Evolutionary conservation across 2,888 invertebrate species (phyloP).

Genomic region (Eilema caniola): DNA sequence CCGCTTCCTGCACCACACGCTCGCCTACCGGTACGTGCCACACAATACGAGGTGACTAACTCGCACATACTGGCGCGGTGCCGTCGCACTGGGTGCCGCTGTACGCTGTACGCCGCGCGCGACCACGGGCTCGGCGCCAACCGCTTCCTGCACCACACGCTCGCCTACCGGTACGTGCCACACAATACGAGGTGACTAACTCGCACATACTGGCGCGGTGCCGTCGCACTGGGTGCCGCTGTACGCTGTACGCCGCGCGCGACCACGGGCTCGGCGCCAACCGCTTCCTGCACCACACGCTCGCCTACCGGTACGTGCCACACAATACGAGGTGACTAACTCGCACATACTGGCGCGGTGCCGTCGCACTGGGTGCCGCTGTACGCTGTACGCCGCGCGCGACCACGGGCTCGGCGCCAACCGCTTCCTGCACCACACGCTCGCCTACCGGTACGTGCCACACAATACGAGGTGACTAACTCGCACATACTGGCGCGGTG

Average conservation of each 20-base stretch:
- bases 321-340: too few species aligned
- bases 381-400: slow-evolving; percentile 93
- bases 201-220: slow-evolving; percentile 75
- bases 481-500: slow-evolving; percentile 75
- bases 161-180: slow-evolving; percentile 87
- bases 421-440: slow-evolving; percentile 95
- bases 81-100: slow-evolving; percentile 95
- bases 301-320: slow-evolving; percentile 87
- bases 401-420: slow-evolving; percentile 96
- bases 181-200: too few species aligned
- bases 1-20: slow-evolving; percentile 95
- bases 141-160: slow-evolving; percentile 95
- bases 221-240: slow-evolving; percentile 95
- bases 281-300: slow-evolving; percentile 95
- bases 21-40: slow-evolving; percentile 87
- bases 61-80: slow-evolving; percentile 75
- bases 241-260: slow-evolving; percentile 93
- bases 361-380: slow-evolving; percentile 95
- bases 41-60: too few species aligned
- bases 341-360: slow-evolving; percentile 75
- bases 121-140: slow-evolving; percentile 96
- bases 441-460: slow-evolving; percentile 87
- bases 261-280: slow-evolving; percentile 96
- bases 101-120: slow-evolving; percentile 93
- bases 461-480: too few species aligned